phyloP scores from a whole-genome alignment of 2,888 invertebrate species.

The Heliconius cydno region DNA sequence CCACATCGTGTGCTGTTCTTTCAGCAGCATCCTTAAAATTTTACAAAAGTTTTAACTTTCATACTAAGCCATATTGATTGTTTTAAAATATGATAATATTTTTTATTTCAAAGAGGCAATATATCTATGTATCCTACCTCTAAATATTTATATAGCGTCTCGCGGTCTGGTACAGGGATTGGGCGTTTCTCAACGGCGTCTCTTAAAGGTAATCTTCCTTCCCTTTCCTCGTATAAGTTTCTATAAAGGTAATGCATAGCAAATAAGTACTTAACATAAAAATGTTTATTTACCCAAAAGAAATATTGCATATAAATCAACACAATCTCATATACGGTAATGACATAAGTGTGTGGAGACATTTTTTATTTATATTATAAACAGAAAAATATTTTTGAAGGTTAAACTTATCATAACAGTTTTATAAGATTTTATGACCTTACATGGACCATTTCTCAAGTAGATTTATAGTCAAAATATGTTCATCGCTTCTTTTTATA shows the following conservation, averaged over 20 bases:
- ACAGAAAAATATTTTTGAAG: slow-evolving; percentile 17
- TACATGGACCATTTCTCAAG: neutral
- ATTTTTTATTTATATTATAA: neutral
- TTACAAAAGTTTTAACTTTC: neutral
- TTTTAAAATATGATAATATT: neutral
- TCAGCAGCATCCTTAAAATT: slow-evolving; percentile 62
- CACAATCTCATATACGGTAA: neutral
- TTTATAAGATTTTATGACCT: slow-evolving; percentile 8
- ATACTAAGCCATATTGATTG: neutral
- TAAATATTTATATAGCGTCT: slow-evolving; percentile 60
- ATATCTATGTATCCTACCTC: slow-evolving; percentile 53
- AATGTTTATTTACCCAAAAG: neutral
- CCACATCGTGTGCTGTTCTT: slow-evolving; percentile 47
- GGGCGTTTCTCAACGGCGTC: slow-evolving; percentile 88
- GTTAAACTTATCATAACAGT: slow-evolving; percentile 22
- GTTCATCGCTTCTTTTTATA: neutral
- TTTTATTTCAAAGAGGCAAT: neutral
- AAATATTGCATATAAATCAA: neutral
- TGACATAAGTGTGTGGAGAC: neutral
- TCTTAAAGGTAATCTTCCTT: slow-evolving; percentile 84
- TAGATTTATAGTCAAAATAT: slow-evolving; percentile 2
- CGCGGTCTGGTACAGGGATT: slow-evolving; percentile 65
- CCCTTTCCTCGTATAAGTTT: slow-evolving; percentile 69
- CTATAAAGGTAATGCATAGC: slow-evolving; percentile 36
- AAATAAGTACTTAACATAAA: neutral